phyloP scores from a whole-genome alignment of 2,888 invertebrate species.

The Deilephila elpenor region DNA sequence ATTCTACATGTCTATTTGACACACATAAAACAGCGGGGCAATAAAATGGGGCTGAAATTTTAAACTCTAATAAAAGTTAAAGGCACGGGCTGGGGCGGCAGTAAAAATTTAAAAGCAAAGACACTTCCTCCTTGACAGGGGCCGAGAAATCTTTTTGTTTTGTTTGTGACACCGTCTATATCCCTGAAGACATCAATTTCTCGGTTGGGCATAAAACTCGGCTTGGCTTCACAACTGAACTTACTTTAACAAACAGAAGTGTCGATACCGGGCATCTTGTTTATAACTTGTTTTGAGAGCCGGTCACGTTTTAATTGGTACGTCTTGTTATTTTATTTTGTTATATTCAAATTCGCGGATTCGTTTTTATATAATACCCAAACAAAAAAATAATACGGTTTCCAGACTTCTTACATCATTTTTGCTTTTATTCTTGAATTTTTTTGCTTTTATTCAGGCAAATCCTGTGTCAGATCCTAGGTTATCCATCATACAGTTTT shows the following conservation, averaged over 20 bases:
- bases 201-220: constrained; percentile 52
- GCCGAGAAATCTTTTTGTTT: constrained; percentile 56
- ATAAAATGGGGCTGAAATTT: not conserved
- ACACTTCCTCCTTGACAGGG: constrained; percentile 51
- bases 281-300: not conserved
- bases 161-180: constrained; percentile 51
- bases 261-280: constrained; percentile 27
- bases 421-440: too few species aligned
- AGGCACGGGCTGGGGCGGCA: constrained; percentile 36
- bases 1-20: not conserved
- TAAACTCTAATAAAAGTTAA: constrained; percentile 39
- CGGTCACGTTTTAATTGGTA: constrained; percentile 5
- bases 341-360: not conserved
- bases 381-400: too few species aligned
- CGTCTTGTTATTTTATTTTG: not conserved
- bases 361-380: too few species aligned
- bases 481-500: too few species aligned
- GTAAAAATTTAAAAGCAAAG: constrained; percentile 51
- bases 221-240: constrained; percentile 51
- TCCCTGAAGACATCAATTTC: constrained; percentile 55
- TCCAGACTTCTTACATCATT: too few species aligned
- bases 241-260: constrained; percentile 40
- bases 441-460: too few species aligned
- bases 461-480: too few species aligned
- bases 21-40: not conserved